Evolutionary conservation across 2,113 vertebrate genomes (phyloP).

Genomic region (Sardina pilchardus): DNA sequence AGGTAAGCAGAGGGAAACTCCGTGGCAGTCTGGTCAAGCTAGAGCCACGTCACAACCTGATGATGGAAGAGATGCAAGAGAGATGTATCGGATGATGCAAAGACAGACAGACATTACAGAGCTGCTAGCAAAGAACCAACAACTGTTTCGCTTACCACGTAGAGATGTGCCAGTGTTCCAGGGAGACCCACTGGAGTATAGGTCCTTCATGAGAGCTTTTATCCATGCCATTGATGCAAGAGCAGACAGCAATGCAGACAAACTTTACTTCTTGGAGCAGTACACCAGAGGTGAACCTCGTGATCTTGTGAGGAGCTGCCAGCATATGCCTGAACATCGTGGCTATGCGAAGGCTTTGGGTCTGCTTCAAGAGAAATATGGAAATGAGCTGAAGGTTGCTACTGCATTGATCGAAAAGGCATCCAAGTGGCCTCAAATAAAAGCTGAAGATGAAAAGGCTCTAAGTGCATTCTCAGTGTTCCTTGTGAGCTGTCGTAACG

Average conservation of each 20-base stretch:
- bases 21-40: neutral
- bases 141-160: neutral
- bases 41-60: no score
- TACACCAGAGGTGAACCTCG: constrained; percentile 31
- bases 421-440: constrained; percentile 25
- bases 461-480: constrained; percentile 20
- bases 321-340: constrained; percentile 21
- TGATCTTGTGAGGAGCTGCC: constrained; percentile 35
- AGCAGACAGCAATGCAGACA: constrained; percentile 7
- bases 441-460: constrained; percentile 28
- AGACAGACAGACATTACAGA: constrained; percentile 21
- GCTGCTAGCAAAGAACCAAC: constrained; percentile 20
- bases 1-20: neutral
- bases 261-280: constrained; percentile 36
- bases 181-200: constrained; percentile 26
- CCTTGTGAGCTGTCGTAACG: constrained; percentile 9
- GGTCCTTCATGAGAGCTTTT: constrained; percentile 29
- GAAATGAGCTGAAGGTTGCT: constrained; percentile 27
- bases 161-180: constrained; percentile 27
- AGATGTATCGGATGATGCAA: constrained; percentile 24
- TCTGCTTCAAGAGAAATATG: constrained; percentile 28
- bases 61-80: no score
- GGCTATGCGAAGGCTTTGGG: constrained; percentile 25
- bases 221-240: constrained; percentile 22
- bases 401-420: constrained; percentile 26